A percentile compares a stretch with the other conserved stretches of the same genome.
These are phyloP conservation scores for Cecidostiba fungosa DNA, from an alignment of 2,888 invertebrate species.

Conservation along the genomic window DNA sequence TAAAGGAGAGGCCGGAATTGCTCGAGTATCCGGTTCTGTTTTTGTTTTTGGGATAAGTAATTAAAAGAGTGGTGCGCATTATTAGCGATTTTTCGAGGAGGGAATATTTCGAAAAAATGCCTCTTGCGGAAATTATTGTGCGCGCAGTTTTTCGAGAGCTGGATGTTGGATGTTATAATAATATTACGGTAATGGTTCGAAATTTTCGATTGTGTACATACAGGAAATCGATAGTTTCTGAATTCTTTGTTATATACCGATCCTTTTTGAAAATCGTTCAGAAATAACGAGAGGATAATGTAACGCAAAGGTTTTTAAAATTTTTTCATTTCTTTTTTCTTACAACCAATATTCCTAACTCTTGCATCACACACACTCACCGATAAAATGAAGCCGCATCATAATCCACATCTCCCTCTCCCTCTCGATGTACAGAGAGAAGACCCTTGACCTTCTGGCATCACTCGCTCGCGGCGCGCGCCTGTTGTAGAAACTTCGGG, in stretches of 20 bases:
- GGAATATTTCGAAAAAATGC: background rate
- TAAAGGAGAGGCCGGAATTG: constrained; percentile 18
- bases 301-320: too few relatives aligned
- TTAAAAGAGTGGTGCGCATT: background rate
- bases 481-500: constrained; percentile 46
- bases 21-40: background rate
- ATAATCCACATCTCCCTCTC: background rate
- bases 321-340: too few relatives aligned
- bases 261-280: too few relatives aligned
- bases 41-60: constrained; percentile 1
- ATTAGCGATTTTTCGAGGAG: too few relatives aligned
- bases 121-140: background rate
- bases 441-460: constrained; percentile 50
- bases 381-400: too few relatives aligned
- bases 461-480: constrained; percentile 6
- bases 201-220: too few relatives aligned
- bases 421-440: background rate
- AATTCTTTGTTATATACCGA: too few relatives aligned
- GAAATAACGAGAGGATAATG: background rate
- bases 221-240: background rate
- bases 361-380: too few relatives aligned
- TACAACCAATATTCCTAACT: too few relatives aligned
- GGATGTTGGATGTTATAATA: background rate
- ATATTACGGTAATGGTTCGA: background rate
- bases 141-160: too few relatives aligned